These are phyloP conservation scores for Latrodectus hesperus DNA, from an alignment of 2,888 invertebrate species.

Conservation along the genomic window DNA sequence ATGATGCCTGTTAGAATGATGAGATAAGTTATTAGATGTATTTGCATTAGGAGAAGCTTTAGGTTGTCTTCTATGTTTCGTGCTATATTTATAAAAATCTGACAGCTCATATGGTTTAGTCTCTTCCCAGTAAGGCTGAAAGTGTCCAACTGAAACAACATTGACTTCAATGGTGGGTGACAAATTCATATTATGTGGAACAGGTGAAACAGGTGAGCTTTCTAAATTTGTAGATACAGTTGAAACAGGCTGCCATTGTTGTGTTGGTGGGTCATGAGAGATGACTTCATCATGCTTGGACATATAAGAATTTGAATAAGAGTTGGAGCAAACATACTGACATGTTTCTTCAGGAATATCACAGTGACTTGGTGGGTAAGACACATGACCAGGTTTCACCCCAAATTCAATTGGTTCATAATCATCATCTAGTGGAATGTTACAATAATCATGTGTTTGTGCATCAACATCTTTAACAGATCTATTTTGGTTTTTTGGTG, in stretches of 20 bases:
- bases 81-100: conserved; percentile 98
- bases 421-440: conserved; percentile 5
- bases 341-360: conserved; percentile 28
- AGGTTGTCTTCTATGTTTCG: conserved; percentile 84
- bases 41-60: not conserved
- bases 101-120: conserved; percentile 98
- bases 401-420: conserved; percentile 37
- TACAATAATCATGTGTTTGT: conserved; percentile 23
- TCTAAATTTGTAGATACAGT: conserved; percentile 5
- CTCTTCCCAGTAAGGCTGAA: conserved; percentile 90
- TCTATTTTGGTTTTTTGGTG: conserved; percentile 43
- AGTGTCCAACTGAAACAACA: conserved; percentile 89
- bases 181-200: conserved; percentile 24
- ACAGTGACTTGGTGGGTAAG: conserved; percentile 25
- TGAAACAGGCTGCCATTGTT: conserved; percentile 30
- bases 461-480: conserved; percentile 25
- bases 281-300: not conserved
- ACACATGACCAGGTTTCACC: conserved; percentile 10
- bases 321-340: conserved; percentile 20
- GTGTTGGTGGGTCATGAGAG: not conserved
- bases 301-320: not conserved
- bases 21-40: not conserved
- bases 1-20: not conserved
- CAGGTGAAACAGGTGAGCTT: conserved; percentile 15
- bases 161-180: conserved; percentile 70